Evolutionary conservation across 1,140 invertebrate genomes (phyloP).

Genomic region (Wiebesia pumilae): DNA sequence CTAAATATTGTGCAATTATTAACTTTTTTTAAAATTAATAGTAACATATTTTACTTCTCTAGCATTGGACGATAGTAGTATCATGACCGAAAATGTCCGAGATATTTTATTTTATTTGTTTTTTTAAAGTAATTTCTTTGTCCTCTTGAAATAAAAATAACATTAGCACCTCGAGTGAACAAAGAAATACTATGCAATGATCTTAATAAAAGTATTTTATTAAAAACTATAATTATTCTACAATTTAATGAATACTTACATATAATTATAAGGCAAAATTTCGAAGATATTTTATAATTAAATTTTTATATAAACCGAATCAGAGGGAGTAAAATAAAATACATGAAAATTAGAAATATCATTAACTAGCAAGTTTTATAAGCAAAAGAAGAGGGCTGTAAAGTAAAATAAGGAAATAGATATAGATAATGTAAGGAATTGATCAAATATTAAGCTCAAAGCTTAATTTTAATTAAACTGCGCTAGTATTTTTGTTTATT

Average conservation of each 20-base stretch:
- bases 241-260: background rate
- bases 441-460: too few species aligned
- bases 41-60: slow-evolving; percentile 55
- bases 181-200: background rate
- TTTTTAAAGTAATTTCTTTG: background rate
- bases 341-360: background rate
- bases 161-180: background rate
- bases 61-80: slow-evolving; percentile 20
- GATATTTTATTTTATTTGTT: background rate
- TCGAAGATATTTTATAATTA: background rate
- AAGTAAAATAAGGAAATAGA: background rate
- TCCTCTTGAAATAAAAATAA: background rate
- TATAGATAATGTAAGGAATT: too few species aligned
- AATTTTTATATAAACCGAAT: slow-evolving; percentile 1
- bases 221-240: slow-evolving; percentile 21
- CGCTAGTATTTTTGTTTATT: too few species aligned
- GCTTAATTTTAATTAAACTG: too few species aligned
- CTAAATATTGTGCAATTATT: slow-evolving; percentile 61
- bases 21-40: slow-evolving; percentile 58
- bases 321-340: background rate
- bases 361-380: background rate
- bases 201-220: background rate
- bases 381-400: background rate
- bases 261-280: slow-evolving; percentile 15
- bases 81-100: background rate